These are phyloP conservation scores for Trochalopteron elliotii DNA, from an alignment of 2,113 vertebrate genomes.

Conservation along the genomic window DNA sequence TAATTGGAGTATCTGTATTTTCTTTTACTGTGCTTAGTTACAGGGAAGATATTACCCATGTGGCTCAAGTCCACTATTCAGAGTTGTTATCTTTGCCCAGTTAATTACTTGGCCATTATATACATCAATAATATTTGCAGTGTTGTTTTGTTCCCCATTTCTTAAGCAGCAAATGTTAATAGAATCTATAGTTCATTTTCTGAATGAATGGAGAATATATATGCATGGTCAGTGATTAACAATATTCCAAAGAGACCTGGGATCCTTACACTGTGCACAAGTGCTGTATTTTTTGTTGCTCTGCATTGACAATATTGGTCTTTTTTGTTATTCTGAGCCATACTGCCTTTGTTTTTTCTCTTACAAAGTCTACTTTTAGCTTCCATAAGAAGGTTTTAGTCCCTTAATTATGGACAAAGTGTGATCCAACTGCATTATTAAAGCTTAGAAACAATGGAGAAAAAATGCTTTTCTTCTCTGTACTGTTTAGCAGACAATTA, in stretches of 20 bases:
- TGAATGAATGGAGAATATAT: background rate
- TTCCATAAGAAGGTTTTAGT: background rate
- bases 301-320: background rate
- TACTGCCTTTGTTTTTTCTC: background rate
- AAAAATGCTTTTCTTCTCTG: background rate
- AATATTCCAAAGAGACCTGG: background rate
- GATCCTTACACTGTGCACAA: background rate
- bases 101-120: background rate
- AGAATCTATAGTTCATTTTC: background rate
- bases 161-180: background rate
- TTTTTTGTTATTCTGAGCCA: background rate
- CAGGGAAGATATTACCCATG: background rate
- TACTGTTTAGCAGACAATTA: background rate
- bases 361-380: background rate
- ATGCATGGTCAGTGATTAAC: background rate
- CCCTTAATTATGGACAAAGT: background rate
- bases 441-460: background rate
- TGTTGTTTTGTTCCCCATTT: background rate
- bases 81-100: background rate
- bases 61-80: background rate
- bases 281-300: background rate
- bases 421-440: background rate
- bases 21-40: background rate
- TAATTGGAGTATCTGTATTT: background rate
- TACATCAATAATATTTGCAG: background rate